Conservation (phyloP, 2,888 invertebrate genomes). For the Carcina quercana region DNA sequence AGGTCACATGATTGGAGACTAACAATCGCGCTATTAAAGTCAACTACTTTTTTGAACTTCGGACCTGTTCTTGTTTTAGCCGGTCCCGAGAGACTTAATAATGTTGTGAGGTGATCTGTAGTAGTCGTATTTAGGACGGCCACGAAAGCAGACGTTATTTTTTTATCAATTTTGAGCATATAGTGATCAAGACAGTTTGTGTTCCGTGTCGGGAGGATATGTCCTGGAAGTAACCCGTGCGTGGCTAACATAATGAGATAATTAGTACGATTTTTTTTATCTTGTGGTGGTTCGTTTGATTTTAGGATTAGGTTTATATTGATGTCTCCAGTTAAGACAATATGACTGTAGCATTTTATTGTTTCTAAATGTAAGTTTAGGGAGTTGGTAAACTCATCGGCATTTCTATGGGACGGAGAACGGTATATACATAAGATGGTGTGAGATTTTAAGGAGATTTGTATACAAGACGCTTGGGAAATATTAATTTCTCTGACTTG, state of each 20-base stretch:
- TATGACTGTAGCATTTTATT: neutral
- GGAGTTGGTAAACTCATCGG: constrained; percentile 6
- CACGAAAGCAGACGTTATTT: neutral
- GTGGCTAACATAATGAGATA: neutral
- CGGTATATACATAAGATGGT: constrained; percentile 7
- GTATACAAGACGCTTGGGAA: neutral
- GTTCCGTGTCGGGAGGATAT: constrained; percentile 7
- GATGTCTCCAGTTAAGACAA: constrained; percentile 9
- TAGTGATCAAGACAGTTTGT: constrained; percentile 8
- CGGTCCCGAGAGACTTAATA: neutral
- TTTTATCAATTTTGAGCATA: constrained; percentile 7
- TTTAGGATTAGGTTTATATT: constrained; percentile 4
- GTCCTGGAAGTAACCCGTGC: constrained; percentile 6
- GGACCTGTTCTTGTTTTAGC: neutral
- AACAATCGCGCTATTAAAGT: neutral
- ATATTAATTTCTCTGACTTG: constrained; percentile 3
- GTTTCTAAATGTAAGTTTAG: constrained; percentile 3
- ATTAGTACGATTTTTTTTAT: neutral
- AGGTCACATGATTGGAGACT: neutral
- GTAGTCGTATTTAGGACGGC: constrained; percentile 5
- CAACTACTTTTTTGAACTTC: neutral
- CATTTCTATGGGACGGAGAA: constrained; percentile 6
- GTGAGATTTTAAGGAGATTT: neutral
- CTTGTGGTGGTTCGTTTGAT: neutral
- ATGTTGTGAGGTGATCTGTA: constrained; percentile 8